These are phyloP conservation scores for Agelas oroides DNA, from an alignment of 37 sponge, comb jelly and placozoan genomes.

Conservation along the genomic window DNA sequence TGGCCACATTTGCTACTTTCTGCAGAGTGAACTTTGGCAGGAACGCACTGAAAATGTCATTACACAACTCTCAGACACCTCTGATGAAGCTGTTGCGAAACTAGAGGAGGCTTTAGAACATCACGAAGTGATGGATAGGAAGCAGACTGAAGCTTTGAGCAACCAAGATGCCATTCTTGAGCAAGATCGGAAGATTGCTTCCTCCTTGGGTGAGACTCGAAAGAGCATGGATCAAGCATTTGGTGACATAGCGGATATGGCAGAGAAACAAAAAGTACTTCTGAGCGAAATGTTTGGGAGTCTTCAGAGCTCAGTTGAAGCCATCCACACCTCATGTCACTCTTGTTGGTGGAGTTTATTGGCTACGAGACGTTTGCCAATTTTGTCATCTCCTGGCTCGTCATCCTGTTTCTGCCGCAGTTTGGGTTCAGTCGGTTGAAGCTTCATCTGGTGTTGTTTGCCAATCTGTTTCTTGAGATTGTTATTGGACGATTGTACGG, in stretches of 20 bases:
- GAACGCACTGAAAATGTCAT: slow-evolving; percentile 69
- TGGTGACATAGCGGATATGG: slow-evolving; percentile 42
- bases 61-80: slow-evolving; percentile 48
- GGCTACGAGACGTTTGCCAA: slow-evolving; percentile 32
- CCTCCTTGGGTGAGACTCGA: slow-evolving; percentile 19
- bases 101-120: slow-evolving; percentile 59
- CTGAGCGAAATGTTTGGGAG: slow-evolving; percentile 29
- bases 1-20: slow-evolving; percentile 73
- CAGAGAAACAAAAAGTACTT: slow-evolving; percentile 54
- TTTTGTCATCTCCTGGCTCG: slow-evolving; percentile 20
- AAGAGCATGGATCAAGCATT: slow-evolving; percentile 21
- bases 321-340: slow-evolving; percentile 46
- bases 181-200: slow-evolving; percentile 56
- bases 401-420: slow-evolving; percentile 53
- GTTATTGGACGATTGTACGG: slow-evolving; percentile 21
- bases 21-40: slow-evolving; percentile 78
- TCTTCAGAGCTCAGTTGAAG: slow-evolving; percentile 29
- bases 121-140: slow-evolving; percentile 51
- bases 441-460: slow-evolving; percentile 39
- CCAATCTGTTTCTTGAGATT: slow-evolving; percentile 23
- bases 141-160: slow-evolving; percentile 46
- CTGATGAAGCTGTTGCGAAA: slow-evolving; percentile 44
- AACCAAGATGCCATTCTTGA: slow-evolving; percentile 61
- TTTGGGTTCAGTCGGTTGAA: slow-evolving; percentile 45
- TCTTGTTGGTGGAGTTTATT: slow-evolving; percentile 47